A percentile compares a stretch with the other conserved stretches of the same genome.
phyloP scores from a whole-genome alignment of 2,113 vertebrate genomes.

The Aplodontia rufa region DNA sequence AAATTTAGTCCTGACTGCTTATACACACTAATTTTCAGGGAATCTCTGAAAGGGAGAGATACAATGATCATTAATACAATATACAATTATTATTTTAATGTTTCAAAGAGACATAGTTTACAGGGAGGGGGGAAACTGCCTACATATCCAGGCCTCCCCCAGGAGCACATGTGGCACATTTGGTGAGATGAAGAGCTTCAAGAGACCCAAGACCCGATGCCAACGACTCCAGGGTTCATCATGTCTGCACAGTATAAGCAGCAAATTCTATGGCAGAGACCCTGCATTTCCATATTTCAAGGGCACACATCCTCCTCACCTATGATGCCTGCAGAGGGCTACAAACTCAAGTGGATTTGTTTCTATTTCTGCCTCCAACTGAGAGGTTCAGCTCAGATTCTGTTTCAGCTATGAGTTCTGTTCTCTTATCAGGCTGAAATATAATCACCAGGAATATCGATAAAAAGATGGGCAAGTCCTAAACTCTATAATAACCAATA shows the following conservation, averaged over 20 bases:
- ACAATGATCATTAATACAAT: background rate
- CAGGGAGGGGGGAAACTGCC: background rate
- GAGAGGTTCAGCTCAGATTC: background rate
- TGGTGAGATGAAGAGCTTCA: background rate
- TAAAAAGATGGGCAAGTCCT: background rate
- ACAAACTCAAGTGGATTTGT: background rate
- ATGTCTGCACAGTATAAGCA: background rate
- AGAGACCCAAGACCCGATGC: background rate
- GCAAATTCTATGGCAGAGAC: background rate
- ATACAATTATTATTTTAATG: background rate
- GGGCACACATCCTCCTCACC: background rate
- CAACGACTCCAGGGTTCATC: background rate
- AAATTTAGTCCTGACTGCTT: background rate
- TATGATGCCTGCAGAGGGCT: background rate
- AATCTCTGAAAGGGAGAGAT: background rate
- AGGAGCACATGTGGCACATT: background rate
- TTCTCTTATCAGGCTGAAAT: background rate
- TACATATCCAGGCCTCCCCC: background rate
- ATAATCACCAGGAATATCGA: conserved; percentile 46
- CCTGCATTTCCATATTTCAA: background rate
- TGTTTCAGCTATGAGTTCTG: background rate
- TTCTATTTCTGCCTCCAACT: conserved; percentile 42
- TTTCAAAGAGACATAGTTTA: background rate
- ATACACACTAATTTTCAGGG: background rate
- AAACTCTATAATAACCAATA: background rate